Base-by-base conservation (phyloP, 2,888 invertebrate genomes). In the Epirrita christyi region DNA sequence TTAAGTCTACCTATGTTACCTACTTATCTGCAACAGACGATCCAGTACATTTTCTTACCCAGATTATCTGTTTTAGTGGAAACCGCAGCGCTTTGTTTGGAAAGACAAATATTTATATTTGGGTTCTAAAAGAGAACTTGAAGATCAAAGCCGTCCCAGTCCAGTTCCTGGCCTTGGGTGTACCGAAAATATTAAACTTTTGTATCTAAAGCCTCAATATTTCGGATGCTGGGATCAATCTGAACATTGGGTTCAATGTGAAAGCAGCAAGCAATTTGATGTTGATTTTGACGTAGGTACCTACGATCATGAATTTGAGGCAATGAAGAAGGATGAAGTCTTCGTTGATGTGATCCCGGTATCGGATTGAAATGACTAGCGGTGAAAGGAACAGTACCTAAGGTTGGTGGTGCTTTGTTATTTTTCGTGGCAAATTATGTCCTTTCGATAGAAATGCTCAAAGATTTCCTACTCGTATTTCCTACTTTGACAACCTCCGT, bases 101-200 rank as follows among this genome's bases (percentile, higher is more conserved):
- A 82, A 83, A 0, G 90, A 93, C 49, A 93, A 93, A 70, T 80
- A 93, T 71, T 71, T 94, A 45, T 94, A 93, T 71, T 78, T 94
- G 43, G 94, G 94, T 10, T 75, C 82, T 42, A 77, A 78, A 53
- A 81, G 89, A 60, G 84, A 87, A 61, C 68, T 66, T 10, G 81
- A 81, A 68, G 85, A 86, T 56, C 64, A 66, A 47, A 57, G 63
- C 32, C 75, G 81, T 1, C 86, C 86, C 1, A 66, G 68, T 44
- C 82, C 87, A 4, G 67, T 84, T 0, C 77, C 80, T 14, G 85
- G 85, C 2, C 61, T 85, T 10, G 83, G 80, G 0, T 68, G 59
- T n/a, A 66, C 68, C 13, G 85, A 74, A 45, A 80, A 76, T 56
- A 81, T 79, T 66, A 88, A 80, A 69, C 68, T 73, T 68, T 82